These are phyloP conservation scores for Calameuta idolon DNA, from an alignment of 2,888 invertebrate species.

Conservation along the genomic window DNA sequence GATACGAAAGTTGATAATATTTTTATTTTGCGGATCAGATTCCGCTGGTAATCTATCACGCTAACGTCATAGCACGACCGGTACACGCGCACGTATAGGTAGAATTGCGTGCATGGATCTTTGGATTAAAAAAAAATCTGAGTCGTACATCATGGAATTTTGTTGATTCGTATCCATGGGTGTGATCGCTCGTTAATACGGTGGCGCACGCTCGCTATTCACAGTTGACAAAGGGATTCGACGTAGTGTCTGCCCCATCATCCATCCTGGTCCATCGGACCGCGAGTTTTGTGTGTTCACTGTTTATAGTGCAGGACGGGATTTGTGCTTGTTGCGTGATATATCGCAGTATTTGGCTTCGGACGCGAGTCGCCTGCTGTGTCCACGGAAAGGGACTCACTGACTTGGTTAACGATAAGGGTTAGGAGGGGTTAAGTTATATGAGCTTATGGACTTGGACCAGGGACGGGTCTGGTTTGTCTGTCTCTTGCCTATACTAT, in stretches of 20 bases:
- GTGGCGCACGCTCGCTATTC: slow-evolving; percentile 4
- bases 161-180: slow-evolving; percentile 3
- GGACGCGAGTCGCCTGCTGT: slow-evolving; percentile 46
- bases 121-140: not conserved
- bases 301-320: slow-evolving; percentile 34
- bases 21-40: not conserved
- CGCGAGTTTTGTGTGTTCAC: slow-evolving; percentile 24
- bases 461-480: slow-evolving; percentile 15
- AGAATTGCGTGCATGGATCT: not conserved
- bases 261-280: slow-evolving; percentile 1
- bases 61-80: not conserved
- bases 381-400: slow-evolving; percentile 29
- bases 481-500: not conserved
- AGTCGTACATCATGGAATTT: slow-evolving; percentile 7
- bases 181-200: not conserved
- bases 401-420: slow-evolving; percentile 20
- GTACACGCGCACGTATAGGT: not conserved
- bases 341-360: slow-evolving; percentile 54
- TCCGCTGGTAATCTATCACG: not conserved
- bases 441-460: slow-evolving; percentile 14
- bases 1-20: not conserved
- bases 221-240: slow-evolving; percentile 4
- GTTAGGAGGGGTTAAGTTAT: slow-evolving; percentile 15
- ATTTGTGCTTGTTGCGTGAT: slow-evolving; percentile 59
- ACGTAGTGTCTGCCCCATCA: not conserved